Conservation (phyloP, 2,113 vertebrate species). For the Gracilinanus agilis region DNA sequence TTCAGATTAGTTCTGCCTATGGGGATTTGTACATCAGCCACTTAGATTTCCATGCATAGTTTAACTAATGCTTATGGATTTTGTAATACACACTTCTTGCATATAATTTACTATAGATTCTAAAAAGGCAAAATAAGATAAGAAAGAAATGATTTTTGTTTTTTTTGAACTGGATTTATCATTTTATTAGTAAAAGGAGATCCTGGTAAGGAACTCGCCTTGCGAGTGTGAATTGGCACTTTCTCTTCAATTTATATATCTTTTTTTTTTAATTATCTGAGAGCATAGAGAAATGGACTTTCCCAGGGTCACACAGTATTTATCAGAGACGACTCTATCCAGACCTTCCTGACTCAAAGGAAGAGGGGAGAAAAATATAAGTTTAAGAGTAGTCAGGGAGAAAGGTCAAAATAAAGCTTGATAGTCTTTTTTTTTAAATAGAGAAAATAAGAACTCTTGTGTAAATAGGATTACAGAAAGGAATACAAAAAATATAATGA, state of each 20-base stretch:
- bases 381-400: background rate
- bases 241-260: background rate
- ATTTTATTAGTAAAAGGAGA: background rate
- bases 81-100: background rate
- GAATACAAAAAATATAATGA: background rate
- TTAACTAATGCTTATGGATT: background rate
- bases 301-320: background rate
- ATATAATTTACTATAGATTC: background rate
- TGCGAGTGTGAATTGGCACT: background rate
- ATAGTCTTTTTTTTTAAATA: background rate
- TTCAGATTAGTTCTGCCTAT: constrained; percentile 72
- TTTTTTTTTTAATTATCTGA: background rate
- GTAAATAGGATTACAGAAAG: background rate
- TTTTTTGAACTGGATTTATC: background rate
- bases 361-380: background rate
- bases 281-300: background rate
- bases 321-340: background rate
- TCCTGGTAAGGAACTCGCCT: background rate
- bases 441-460: background rate
- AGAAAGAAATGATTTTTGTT: background rate
- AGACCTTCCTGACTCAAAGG: background rate
- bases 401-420: background rate
- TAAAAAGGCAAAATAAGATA: background rate
- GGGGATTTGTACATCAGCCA: constrained; percentile 78
- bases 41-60: constrained; percentile 18